Base-by-base conservation (phyloP, 2,888 invertebrate species). In the Parascotia fuliginaria region DNA sequence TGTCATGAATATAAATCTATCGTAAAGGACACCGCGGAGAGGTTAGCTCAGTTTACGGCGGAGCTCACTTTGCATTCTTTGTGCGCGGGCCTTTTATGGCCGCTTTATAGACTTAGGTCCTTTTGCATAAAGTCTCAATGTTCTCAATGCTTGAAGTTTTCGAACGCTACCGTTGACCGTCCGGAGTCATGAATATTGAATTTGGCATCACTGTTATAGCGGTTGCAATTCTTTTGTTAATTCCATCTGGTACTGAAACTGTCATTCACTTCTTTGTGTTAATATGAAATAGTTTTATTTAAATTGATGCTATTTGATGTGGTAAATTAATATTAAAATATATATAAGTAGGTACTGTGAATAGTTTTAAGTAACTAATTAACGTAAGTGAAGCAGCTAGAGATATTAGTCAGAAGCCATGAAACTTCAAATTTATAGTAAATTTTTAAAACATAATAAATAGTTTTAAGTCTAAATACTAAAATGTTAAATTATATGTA, bases 1-100 rank as follows among this genome's bases (percentile, higher is more conserved):
- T 88, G 92, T 84, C 90, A 91, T 92, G 91, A 92, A 92, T 92
- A 92, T 92, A 91, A 92, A 92, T 91, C 89, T 90, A 89, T 89
- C 87, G 90, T 89, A 89, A 89, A 89, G 86, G 87, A 88, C 87
- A 87, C 85, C 83, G 73, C 81, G 75, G 82, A 84, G 84, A 86
- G 84, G 81, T 85, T 79, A 86, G 83, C 76, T 73, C 71, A 77
- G 77, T 82, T 88, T 87, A 88, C 83, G 83, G 85, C 81, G 83
- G 76, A 77, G 85, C 89, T 89, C 89, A 90, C 91, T 90, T 92
- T 91, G 90, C 91, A 91, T 91, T 92, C 92, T 91, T 91, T 85
- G 88, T 83, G 77, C 83, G 75, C 79, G 73, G 76, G 75, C 84
- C 87, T 85, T 89, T 91, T 90, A 92, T 83, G 83, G 87, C 73